These are phyloP conservation scores for Craniophora ligustri DNA, from an alignment of 2,888 invertebrate species.

Conservation along the genomic window DNA sequence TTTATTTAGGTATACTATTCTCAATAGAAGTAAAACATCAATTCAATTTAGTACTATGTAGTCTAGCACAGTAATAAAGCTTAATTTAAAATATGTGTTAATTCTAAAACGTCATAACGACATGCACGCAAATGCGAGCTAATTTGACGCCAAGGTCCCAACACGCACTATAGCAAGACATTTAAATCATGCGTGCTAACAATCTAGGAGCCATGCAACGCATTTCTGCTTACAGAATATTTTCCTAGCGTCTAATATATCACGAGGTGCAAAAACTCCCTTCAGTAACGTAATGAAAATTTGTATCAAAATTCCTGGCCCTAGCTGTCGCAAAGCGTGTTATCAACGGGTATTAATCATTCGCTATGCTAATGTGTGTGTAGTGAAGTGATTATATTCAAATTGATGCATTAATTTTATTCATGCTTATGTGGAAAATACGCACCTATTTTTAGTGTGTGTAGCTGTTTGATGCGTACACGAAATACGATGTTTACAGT, in stretches of 20 bases:
- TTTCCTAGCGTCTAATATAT: slow-evolving; percentile 48
- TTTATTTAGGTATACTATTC: slow-evolving; percentile 5
- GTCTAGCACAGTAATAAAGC: too few relatives aligned
- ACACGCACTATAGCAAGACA: slow-evolving; percentile 9
- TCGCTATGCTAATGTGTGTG: slow-evolving; percentile 73
- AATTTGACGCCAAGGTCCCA: not conserved
- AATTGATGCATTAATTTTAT: slow-evolving; percentile 66
- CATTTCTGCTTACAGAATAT: slow-evolving; percentile 42
- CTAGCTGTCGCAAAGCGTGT: slow-evolving; percentile 64
- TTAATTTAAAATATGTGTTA: too few relatives aligned
- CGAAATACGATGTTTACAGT: slow-evolving; percentile 25
- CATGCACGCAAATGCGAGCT: slow-evolving; percentile 3
- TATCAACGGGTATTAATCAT: slow-evolving; percentile 81
- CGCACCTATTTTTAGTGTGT: slow-evolving; percentile 34
- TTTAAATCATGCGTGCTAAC: slow-evolving; percentile 13
- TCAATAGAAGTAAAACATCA: too few relatives aligned
- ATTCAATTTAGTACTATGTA: too few relatives aligned
- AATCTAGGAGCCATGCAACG: slow-evolving; percentile 3
- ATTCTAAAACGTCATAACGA: too few relatives aligned
- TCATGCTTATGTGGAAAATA: slow-evolving; percentile 45
- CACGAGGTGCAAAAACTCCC: slow-evolving; percentile 51
- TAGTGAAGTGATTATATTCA: slow-evolving; percentile 79
- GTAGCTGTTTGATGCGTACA: slow-evolving; percentile 15
- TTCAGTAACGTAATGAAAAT: slow-evolving; percentile 52
- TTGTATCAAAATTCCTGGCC: slow-evolving; percentile 51